Base-by-base conservation (phyloP, 2,113 vertebrate genomes). In the Psilopsiagon aymara region DNA sequence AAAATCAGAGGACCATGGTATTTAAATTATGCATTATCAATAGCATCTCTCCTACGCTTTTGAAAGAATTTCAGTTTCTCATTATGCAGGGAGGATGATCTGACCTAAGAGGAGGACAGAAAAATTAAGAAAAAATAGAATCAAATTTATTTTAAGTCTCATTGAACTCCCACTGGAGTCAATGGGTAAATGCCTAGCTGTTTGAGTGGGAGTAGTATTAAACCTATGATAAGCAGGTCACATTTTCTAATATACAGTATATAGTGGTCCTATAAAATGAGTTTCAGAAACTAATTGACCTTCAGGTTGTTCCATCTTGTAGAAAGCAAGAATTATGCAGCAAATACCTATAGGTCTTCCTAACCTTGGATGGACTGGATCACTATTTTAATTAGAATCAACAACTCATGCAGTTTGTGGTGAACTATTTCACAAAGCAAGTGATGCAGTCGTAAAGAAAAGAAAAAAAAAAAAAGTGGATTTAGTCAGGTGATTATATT, bases 121-220 rank as follows among this genome's bases (percentile, higher is more conserved):
- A 94, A 88, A 83, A 86, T 88, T 90, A 92, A 64, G 79, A 90
- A 93, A 90, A 93, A 94, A 90, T 60, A 69, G 14, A 77, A 74
- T 16, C 76, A 51, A 74, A 88, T 86, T 82, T 86, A 78, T 82
- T 86, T 91, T 87, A 76, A 88, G 9, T 84, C 47, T 92, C 64
- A 89, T 41, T 87, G 82, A 95, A 93, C 88, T 95, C 84, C 92
- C 85, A 83, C 84, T 84, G n/a, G 47, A 88, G 7, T 66, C 3
- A 6, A 83, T 60, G 44, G 46, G 28, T 63, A 91, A 85, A 92
- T 82, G 57, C 4, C 49, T 77, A 20, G n/a, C 21, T 53, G 18
- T 69, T 88, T 94, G 57, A 92, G 89, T 83, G 86, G 91, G 94
- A 95, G 89, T 92, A 76, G 66, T 57, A 62, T 31, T 64, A 82